Evolutionary conservation across 2,797 vertebrate genomes (phyloP).

Genomic region (Falco columbarius): DNA sequence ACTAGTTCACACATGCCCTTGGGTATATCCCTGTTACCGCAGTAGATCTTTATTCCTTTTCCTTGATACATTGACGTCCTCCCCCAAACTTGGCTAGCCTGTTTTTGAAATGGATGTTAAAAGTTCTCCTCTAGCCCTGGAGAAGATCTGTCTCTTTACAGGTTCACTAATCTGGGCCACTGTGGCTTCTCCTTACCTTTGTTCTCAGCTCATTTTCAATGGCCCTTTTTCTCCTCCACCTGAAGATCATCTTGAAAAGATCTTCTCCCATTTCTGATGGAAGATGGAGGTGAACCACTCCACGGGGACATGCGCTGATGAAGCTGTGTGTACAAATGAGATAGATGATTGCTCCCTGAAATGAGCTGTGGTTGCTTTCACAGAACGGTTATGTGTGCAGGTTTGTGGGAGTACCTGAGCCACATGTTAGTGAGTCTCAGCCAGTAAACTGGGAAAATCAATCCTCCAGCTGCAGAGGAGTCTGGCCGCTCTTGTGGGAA

Average conservation of each 20-base stretch:
- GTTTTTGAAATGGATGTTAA: neutral
- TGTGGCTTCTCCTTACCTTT: neutral
- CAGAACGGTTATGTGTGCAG: accelerated
- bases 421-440: neutral
- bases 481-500: neutral
- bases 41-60: neutral
- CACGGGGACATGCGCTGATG: accelerated
- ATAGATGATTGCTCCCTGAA: accelerated
- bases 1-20: neutral
- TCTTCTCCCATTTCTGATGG: neutral
- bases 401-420: neutral
- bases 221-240: neutral
- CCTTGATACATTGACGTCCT: neutral
- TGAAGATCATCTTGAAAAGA: neutral
- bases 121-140: neutral
- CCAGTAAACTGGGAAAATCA: neutral
- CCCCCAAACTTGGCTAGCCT: accelerated
- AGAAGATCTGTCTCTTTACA: neutral
- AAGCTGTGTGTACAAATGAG: neutral
- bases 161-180: neutral
- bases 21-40: neutral
- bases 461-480: neutral
- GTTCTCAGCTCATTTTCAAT: neutral
- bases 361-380: neutral
- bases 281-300: neutral